A percentile compares a stretch with the other conserved stretches of the same genome.
Evolutionary conservation across 1,140 invertebrate genomes (phyloP).

Genomic region (Pachyrhynchus sulphureomaculatus): DNA sequence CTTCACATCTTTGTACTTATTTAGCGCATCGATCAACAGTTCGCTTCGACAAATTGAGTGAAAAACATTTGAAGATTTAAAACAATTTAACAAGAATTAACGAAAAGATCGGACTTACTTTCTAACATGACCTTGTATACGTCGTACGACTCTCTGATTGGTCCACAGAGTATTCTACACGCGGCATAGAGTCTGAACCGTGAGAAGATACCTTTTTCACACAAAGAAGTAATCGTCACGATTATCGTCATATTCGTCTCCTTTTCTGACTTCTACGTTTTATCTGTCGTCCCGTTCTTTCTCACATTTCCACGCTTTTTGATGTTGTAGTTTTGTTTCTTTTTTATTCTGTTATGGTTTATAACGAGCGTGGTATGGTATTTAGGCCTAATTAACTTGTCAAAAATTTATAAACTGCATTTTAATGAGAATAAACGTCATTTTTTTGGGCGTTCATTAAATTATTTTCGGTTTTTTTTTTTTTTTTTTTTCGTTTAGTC

Average conservation of each 20-base stretch:
- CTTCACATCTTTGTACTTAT: too few relatives aligned
- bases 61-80: too few relatives aligned
- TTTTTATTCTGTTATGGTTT: neutral
- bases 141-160: neutral
- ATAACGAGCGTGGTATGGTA: neutral
- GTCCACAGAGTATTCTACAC: slow-evolving; percentile 21
- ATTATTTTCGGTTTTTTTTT: too few relatives aligned
- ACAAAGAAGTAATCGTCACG: slow-evolving; percentile 20
- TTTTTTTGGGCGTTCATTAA: too few relatives aligned
- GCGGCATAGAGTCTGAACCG: slow-evolving; percentile 16
- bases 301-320: slow-evolving; percentile 5
- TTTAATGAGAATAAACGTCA: too few relatives aligned
- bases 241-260: slow-evolving; percentile 13
- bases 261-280: slow-evolving; percentile 12
- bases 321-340: neutral
- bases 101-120: too few relatives aligned
- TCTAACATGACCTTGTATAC: neutral
- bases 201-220: slow-evolving; percentile 33
- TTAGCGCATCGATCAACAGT: too few relatives aligned
- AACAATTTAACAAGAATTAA: too few relatives aligned
- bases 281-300: neutral
- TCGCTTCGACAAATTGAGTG: too few relatives aligned
- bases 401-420: too few relatives aligned
- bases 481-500: too few relatives aligned
- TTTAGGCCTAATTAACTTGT: neutral